Conservation (phyloP, 2,113 vertebrate species). For the Cyanocitta stelleri region DNA sequence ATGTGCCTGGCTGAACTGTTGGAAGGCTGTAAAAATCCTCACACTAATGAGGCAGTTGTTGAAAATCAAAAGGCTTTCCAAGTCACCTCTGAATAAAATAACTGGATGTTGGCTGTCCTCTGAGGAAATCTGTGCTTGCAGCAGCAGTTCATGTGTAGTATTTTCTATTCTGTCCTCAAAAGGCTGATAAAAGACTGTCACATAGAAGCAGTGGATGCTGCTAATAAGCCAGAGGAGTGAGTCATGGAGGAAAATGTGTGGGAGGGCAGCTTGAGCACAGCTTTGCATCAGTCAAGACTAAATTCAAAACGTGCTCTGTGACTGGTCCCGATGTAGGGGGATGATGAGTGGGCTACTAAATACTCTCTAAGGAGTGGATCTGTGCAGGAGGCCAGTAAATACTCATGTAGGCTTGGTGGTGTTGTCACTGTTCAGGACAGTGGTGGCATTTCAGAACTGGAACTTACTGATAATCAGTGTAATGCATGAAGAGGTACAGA, state of each 20-base stretch:
- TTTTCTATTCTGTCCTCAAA: not conserved
- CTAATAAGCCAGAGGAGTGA: not conserved
- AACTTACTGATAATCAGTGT: not conserved
- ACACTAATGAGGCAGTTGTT: not conserved
- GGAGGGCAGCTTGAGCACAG: not conserved
- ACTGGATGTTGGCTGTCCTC: not conserved
- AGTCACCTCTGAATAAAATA: not conserved
- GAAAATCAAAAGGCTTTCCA: not conserved
- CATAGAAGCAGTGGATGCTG: not conserved
- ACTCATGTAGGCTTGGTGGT: not conserved
- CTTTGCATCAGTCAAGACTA: not conserved
- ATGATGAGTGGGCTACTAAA: not conserved
- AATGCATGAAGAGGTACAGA: not conserved
- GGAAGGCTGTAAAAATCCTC: not conserved
- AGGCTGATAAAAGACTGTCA: not conserved
- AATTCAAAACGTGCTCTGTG: not conserved
- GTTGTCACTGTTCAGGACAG: not conserved
- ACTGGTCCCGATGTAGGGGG: not conserved
- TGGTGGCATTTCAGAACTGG: not conserved
- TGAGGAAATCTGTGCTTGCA: not conserved
- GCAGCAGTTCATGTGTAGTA: not conserved
- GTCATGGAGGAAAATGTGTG: not conserved
- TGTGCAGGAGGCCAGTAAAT: not conserved
- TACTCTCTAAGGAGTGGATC: not conserved
- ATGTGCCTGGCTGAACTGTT: not conserved